phyloP scores from a whole-genome alignment of 2,797 vertebrate species.

The Vultur gryphus region DNA sequence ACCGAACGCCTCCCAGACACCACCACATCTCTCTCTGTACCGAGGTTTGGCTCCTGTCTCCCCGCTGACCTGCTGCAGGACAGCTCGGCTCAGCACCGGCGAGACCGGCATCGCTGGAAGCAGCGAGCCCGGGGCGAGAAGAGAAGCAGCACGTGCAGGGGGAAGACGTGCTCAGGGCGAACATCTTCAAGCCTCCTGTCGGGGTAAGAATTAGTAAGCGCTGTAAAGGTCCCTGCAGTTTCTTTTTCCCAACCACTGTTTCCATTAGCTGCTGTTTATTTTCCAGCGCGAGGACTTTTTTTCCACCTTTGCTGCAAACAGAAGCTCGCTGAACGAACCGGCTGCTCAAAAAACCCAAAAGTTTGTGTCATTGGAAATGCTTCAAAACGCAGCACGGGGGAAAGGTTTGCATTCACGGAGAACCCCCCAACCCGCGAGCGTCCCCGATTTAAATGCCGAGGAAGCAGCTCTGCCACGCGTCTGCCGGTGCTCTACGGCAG shows the following conservation, averaged over 20 bases:
- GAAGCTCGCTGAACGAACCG: neutral
- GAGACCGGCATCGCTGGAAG: too few species aligned
- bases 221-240: neutral
- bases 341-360: neutral
- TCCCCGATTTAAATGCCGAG: neutral
- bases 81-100: neutral
- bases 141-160: neutral
- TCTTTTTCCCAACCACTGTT: neutral
- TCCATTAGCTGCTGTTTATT: neutral
- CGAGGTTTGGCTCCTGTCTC: neutral
- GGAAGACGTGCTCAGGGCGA: neutral
- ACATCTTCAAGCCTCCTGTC: neutral
- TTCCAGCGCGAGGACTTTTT: neutral
- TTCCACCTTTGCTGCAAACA: neutral
- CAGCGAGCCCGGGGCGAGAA: neutral
- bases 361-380: neutral
- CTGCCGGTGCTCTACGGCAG: neutral
- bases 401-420: neutral
- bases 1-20: neutral
- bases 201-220: neutral
- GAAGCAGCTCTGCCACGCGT: neutral
- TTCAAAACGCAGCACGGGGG: neutral
- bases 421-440: neutral
- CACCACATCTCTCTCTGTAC: accelerated
- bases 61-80: neutral